Conservation (phyloP, 1,140 invertebrate species). For the Scaptomyza graminum region DNA sequence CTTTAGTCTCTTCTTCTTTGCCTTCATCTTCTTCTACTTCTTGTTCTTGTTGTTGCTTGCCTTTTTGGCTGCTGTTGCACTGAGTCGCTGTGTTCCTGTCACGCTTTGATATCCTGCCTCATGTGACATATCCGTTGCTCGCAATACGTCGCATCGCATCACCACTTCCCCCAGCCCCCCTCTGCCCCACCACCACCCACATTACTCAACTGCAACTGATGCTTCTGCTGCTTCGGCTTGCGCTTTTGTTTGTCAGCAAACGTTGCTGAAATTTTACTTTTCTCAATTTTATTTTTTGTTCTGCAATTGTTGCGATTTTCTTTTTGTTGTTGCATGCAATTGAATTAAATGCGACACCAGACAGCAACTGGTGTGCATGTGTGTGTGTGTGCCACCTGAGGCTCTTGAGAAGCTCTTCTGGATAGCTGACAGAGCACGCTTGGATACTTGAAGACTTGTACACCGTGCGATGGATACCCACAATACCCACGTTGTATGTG, state of each 20-base stretch:
- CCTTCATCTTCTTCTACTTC: constrained; percentile 5
- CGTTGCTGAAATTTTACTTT: constrained; percentile 33
- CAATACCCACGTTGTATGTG: background rate
- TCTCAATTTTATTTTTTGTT: constrained; percentile 39
- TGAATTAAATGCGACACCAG: constrained; percentile 75
- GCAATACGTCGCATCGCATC: constrained; percentile 3
- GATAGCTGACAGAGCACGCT: constrained; percentile 38
- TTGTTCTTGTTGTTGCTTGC: constrained; percentile 10
- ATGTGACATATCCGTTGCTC: constrained; percentile 68
- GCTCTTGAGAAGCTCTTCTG: constrained; percentile 42
- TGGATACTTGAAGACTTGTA: constrained; percentile 23
- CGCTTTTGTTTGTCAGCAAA: constrained; percentile 55
- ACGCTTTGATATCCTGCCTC: constrained; percentile 69
- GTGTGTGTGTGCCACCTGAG: constrained; percentile 32
- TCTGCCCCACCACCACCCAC: background rate
- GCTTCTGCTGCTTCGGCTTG: constrained; percentile 52
- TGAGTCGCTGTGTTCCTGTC: constrained; percentile 57
- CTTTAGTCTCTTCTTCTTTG: background rate
- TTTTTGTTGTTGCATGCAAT: constrained; percentile 42
- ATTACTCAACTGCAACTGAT: constrained; percentile 31
- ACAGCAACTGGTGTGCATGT: constrained; percentile 22
- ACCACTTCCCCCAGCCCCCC: background rate
- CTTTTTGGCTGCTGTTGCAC: constrained; percentile 25
- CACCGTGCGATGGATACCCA: too few relatives aligned
- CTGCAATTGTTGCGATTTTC: constrained; percentile 62